Percentiles rank a stretch among this genome's conserved stretches.
These are phyloP conservation scores for Setophaga coronata DNA, from an alignment of 2,113 vertebrate genomes.

Conservation along the genomic window DNA sequence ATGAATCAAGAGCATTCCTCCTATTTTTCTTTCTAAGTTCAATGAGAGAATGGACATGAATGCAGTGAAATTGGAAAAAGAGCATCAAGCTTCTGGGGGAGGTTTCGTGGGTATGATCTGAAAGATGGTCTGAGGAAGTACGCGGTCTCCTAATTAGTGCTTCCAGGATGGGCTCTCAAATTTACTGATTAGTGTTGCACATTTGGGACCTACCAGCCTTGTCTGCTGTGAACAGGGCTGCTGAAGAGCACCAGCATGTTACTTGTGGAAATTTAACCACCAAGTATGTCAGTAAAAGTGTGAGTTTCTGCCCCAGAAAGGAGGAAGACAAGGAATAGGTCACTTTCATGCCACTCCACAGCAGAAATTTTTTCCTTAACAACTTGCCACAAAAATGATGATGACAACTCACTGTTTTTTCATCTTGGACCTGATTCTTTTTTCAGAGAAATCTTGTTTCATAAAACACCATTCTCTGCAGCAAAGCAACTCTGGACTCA, in stretches of 20 bases:
- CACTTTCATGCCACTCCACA: background rate
- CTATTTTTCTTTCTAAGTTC: slow-evolving; percentile 4
- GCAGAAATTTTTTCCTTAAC: background rate
- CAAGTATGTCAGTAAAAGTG: background rate
- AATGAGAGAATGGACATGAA: background rate
- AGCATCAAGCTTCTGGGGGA: background rate
- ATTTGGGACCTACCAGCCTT: background rate
- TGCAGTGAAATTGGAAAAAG: slow-evolving; percentile 36
- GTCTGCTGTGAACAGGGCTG: background rate
- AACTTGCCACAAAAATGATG: background rate
- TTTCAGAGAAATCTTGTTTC: background rate
- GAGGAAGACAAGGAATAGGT: background rate
- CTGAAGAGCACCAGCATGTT: background rate
- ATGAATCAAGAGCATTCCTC: background rate
- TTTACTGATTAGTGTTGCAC: background rate
- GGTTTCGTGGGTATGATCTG: background rate
- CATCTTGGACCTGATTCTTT: background rate
- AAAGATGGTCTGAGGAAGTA: background rate
- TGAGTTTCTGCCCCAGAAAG: background rate
- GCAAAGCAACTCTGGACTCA: background rate
- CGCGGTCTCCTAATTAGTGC: background rate
- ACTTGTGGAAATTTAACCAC: background rate
- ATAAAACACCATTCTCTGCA: background rate
- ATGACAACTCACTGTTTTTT: background rate
- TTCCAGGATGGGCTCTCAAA: background rate